Conservation (phyloP, 2,888 invertebrate genomes). For the Melanchra persicariae region DNA sequence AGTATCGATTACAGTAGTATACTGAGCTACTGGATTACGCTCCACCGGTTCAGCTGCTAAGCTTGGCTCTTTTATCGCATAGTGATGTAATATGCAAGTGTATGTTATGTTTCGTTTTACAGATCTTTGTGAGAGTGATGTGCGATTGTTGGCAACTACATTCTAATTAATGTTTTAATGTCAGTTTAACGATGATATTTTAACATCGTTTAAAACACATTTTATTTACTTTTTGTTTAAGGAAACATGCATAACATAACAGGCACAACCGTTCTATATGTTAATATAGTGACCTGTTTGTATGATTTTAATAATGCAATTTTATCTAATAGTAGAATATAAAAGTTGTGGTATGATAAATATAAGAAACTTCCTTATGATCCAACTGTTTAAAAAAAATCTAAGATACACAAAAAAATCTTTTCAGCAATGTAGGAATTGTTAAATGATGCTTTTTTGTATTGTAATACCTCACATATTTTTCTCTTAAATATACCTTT, state of each 20-base stretch:
- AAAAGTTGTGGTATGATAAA: no score
- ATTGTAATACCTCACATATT: neutral
- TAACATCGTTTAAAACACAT: neutral
- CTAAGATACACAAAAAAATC: no score
- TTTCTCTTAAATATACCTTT: slow-evolving; percentile 5
- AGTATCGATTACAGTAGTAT: slow-evolving; percentile 29
- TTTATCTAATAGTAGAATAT: no score
- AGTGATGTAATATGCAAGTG: slow-evolving; percentile 15
- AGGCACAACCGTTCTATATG: no score
- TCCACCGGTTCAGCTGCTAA: slow-evolving; percentile 4
- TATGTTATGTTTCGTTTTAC: slow-evolving; percentile 4
- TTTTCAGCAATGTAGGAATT: neutral
- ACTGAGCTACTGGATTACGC: slow-evolving; percentile 33
- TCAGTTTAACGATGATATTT: neutral
- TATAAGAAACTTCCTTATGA: no score
- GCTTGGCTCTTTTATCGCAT: slow-evolving; percentile 15
- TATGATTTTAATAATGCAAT: no score
- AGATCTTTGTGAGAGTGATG: slow-evolving; percentile 3
- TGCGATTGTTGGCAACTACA: slow-evolving; percentile 4
- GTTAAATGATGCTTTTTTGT: neutral
- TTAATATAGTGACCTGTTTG: no score
- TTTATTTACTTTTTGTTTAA: no score
- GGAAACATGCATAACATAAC: no score
- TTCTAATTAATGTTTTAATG: slow-evolving; percentile 1
- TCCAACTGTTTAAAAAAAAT: no score